Conservation (phyloP, 1,140 invertebrate species). For the Plutomurus gul region DNA sequence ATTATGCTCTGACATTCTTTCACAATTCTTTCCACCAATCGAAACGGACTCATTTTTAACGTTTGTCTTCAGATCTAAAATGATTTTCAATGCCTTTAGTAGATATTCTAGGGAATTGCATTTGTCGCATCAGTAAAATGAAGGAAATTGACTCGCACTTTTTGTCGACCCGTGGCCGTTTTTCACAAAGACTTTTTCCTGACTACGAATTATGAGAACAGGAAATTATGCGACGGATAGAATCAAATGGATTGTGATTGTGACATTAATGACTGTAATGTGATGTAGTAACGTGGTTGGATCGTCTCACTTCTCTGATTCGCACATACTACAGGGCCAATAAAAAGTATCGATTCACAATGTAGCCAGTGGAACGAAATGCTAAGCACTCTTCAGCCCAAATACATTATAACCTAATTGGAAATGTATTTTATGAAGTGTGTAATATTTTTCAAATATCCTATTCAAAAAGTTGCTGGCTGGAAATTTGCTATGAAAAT, state of each 20-base stretch:
- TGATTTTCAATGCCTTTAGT: too few relatives aligned
- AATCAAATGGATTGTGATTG: constrained; percentile 6
- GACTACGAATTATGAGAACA: neutral
- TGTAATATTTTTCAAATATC: too few relatives aligned
- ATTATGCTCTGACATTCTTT: too few relatives aligned
- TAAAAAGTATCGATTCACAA: neutral
- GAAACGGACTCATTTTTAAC: too few relatives aligned
- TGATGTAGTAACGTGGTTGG: neutral
- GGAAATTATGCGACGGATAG: neutral
- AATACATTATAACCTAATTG: neutral
- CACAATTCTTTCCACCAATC: too few relatives aligned
- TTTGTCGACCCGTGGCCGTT: neutral
- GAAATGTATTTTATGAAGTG: neutral
- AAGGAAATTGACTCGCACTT: neutral
- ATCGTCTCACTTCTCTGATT: neutral
- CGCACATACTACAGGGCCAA: neutral
- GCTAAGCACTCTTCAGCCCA: neutral
- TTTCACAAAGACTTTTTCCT: too few relatives aligned
- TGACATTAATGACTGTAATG: constrained; percentile 3
- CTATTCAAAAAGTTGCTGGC: too few relatives aligned
- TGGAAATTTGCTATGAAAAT: neutral
- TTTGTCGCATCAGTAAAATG: too few relatives aligned
- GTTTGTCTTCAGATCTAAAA: too few relatives aligned
- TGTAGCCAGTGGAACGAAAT: too few relatives aligned
- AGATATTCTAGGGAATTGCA: too few relatives aligned